Conservation (phyloP, 2,113 vertebrate species). For the Madoqua kirkii region DNA sequence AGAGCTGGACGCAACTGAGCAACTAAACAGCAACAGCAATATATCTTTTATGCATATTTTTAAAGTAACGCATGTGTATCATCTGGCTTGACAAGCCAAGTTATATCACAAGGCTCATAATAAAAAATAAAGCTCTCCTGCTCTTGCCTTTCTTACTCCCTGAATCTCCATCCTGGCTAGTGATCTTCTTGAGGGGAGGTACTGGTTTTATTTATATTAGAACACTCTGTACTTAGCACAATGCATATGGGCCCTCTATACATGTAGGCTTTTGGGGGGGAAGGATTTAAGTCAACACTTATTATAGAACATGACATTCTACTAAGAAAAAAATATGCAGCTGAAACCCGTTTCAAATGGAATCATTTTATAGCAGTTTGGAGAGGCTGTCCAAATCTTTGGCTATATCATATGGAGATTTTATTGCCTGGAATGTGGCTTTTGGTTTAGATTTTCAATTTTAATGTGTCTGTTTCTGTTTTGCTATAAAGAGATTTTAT, state of each 20-base stretch:
- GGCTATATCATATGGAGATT: background rate
- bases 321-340: slow-evolving; percentile 17
- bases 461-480: background rate
- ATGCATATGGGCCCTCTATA: background rate
- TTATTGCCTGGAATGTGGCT: background rate
- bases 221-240: background rate
- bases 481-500: background rate
- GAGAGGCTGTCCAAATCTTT: background rate
- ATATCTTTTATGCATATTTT: background rate
- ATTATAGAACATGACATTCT: slow-evolving; percentile 43
- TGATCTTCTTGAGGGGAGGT: background rate
- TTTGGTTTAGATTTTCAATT: slow-evolving; percentile 3
- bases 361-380: slow-evolving; percentile 1
- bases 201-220: slow-evolving; percentile 9
- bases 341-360: slow-evolving; percentile 31
- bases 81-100: background rate
- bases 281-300: slow-evolving; percentile 22
- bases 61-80: background rate
- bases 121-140: background rate
- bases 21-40: background rate
- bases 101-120: background rate
- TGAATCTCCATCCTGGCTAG: background rate
- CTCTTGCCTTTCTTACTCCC: background rate
- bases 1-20: background rate
- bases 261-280: background rate